phyloP scores from a whole-genome alignment of 92 coral and sea anemone species.

The Metridium senile region DNA sequence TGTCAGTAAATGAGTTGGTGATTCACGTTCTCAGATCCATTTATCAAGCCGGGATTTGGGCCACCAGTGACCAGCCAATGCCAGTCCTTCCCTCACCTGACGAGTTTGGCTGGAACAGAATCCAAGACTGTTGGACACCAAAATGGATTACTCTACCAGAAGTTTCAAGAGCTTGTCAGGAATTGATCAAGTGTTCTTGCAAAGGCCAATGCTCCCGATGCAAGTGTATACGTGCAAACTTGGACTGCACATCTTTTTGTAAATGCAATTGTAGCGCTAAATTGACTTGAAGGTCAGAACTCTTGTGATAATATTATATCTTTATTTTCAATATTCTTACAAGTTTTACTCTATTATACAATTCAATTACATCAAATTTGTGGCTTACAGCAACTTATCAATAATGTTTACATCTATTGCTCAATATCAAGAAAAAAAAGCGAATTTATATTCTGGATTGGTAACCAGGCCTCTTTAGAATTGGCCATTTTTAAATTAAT shows the following conservation, averaged over 20 bases:
- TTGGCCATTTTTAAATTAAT: neutral
- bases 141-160: constrained; percentile 68
- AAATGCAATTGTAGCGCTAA: constrained; percentile 40
- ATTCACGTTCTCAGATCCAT: constrained; percentile 4
- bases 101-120: constrained; percentile 49
- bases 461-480: neutral
- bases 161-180: constrained; percentile 62
- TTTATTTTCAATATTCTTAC: no score
- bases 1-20: constrained; percentile 31
- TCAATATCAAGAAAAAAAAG: neutral
- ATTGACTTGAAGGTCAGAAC: no score
- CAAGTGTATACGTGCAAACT: constrained; percentile 48
- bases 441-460: neutral
- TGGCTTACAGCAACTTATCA: neutral
- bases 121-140: constrained; percentile 33
- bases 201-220: constrained; percentile 47
- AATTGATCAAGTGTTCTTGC: constrained; percentile 57
- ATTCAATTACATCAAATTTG: no score
- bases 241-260: constrained; percentile 59
- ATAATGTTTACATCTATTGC: neutral
- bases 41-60: constrained; percentile 68
- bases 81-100: constrained; percentile 54
- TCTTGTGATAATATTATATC: no score
- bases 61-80: constrained; percentile 44
- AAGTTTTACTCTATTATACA: no score